Evolutionary conservation across 1,140 invertebrate species (phyloP).

Genomic region (Ceratoteleas bidentatus): DNA sequence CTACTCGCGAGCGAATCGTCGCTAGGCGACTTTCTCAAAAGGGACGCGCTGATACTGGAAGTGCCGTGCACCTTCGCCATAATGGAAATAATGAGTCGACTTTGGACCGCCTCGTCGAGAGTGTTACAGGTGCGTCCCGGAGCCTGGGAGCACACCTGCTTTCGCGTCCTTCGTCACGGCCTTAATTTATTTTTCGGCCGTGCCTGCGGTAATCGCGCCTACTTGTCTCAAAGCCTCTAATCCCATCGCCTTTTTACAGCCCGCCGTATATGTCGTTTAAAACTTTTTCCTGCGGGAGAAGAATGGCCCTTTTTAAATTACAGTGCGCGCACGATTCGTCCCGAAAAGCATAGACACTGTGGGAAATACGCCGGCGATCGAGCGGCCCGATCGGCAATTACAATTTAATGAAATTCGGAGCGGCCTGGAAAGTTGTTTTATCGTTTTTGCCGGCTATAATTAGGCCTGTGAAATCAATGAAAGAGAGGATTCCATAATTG

Average conservation of each 20-base stretch:
- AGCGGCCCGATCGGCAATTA: no score
- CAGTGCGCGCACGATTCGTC: constrained; percentile 1
- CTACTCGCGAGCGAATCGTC: constrained; percentile 30
- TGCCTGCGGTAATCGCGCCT: constrained; percentile 55
- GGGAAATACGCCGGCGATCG: no score
- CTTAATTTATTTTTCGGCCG: constrained; percentile 65
- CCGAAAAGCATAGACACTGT: no score
- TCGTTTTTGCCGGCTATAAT: no score
- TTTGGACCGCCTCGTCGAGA: constrained; percentile 51
- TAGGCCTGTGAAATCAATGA: no score
- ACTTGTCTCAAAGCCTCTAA: constrained; percentile 61
- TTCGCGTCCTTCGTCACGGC: constrained; percentile 56
- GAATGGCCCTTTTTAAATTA: constrained; percentile 26
- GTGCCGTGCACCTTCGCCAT: constrained; percentile 39
- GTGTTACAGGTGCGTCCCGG: constrained; percentile 58
- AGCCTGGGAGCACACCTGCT: constrained; percentile 63
- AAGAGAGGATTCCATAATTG: no score
- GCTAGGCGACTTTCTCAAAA: constrained; percentile 44
- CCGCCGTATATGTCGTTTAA: constrained; percentile 27
- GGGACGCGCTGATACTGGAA: constrained; percentile 36
- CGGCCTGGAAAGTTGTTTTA: no score
- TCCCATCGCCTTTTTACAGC: constrained; percentile 50
- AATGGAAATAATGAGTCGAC: constrained; percentile 62
- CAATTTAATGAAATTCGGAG: no score
- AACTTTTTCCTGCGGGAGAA: constrained; percentile 38